A percentile compares a stretch with the other conserved stretches of the same genome.
Conservation (phyloP, 2,797 vertebrate species). For the Cyclura pinguis region DNA sequence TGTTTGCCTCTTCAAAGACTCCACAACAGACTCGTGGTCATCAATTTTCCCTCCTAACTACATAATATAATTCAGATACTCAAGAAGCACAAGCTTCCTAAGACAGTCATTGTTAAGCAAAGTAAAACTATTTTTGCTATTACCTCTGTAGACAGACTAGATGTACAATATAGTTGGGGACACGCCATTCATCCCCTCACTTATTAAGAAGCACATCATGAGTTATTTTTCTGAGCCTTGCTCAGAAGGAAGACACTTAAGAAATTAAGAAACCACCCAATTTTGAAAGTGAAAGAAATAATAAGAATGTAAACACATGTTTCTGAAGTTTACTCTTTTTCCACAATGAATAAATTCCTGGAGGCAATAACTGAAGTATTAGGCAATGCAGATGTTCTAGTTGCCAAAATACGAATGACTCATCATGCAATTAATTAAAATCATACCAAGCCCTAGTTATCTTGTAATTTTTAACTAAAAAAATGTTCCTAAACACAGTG, state of each 20-base stretch:
- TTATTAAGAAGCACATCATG: constrained; percentile 3
- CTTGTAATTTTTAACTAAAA: not conserved
- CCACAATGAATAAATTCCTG: constrained; percentile 19
- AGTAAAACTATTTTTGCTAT: not conserved
- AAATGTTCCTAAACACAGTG: constrained; percentile 21
- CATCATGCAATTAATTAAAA: constrained; percentile 42
- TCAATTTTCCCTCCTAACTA: not conserved
- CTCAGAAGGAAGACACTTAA: not conserved
- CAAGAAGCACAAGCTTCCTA: not conserved
- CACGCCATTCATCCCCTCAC: not conserved
- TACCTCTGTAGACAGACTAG: not conserved
- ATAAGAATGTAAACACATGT: not conserved
- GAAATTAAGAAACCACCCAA: not conserved
- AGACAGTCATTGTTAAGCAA: not conserved
- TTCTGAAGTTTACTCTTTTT: not conserved
- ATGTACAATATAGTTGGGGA: constrained; percentile 27
- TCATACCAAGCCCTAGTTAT: constrained; percentile 9
- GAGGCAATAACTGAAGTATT: constrained; percentile 37
- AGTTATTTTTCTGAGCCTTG: not conserved
- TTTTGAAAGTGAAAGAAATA: not conserved
- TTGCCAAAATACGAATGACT: constrained; percentile 37
- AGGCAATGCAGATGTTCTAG: constrained; percentile 20
- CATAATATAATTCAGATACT: not conserved
- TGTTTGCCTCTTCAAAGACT: not conserved
- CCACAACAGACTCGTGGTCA: not conserved